These are phyloP conservation scores for Nomada lathburiana DNA, from an alignment of 2,888 invertebrate species.

Conservation along the genomic window DNA sequence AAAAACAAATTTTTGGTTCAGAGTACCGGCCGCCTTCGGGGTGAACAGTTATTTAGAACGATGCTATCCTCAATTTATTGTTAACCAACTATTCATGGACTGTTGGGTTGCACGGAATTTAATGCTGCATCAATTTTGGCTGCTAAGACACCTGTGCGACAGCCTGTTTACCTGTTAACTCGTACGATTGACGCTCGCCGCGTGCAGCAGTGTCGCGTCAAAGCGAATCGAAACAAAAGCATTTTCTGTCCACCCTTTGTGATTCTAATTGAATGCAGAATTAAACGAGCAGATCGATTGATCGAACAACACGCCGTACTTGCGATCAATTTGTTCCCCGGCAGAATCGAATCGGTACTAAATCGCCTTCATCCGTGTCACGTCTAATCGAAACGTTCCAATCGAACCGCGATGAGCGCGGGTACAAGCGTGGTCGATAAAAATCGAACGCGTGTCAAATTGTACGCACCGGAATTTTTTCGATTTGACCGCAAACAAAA, in stretches of 20 bases:
- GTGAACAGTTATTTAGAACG: no score
- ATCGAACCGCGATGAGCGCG: background rate
- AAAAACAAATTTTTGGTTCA: no score
- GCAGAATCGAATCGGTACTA: conserved; percentile 10
- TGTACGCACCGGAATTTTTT: conserved; percentile 9
- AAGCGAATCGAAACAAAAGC: conserved; percentile 40
- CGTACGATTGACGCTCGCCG: conserved; percentile 41
- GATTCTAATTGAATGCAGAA: conserved; percentile 20
- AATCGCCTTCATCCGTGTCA: conserved; percentile 10
- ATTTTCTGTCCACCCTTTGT: background rate
- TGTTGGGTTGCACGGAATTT: no score
- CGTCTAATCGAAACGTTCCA: background rate
- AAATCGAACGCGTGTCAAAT: conserved; percentile 26
- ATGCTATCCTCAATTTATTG: no score
- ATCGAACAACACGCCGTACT: background rate
- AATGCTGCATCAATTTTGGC: no score
- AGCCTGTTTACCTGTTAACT: conserved; percentile 46
- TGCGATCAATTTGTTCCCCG: conserved; percentile 3
- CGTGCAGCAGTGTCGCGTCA: conserved; percentile 23
- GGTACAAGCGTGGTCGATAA: conserved; percentile 10
- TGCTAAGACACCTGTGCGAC: no score
- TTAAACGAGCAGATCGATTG: conserved; percentile 4
- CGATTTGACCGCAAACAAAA: conserved; percentile 6
- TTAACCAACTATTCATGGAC: no score
- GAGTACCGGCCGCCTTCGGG: no score